Base-by-base conservation (phyloP, 1,140 invertebrate genomes). In the Cydia amplana region DNA sequence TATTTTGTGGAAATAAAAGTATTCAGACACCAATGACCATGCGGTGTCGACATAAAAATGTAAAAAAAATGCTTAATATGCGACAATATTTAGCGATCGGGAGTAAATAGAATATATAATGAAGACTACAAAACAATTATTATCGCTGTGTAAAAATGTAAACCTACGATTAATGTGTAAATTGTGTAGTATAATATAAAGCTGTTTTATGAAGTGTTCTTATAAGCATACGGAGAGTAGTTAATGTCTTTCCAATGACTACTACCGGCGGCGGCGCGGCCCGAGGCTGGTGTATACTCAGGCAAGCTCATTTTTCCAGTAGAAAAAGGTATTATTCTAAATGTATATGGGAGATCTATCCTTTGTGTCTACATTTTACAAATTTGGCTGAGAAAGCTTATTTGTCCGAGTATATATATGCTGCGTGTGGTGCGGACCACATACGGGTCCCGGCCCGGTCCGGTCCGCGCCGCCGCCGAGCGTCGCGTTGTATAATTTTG, bases 91-190 rank as follows among this genome's bases (percentile, higher is more conserved):
- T 91, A 93, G 88, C 90, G 83, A 87, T 88, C 79, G 84, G 88
- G 81, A 87, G 83, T 89, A 90, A 88, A 90, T 92, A 92, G 84
- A 89, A 75, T 92, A 91, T 91, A 88, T 90, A 80, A 86, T 85
- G 85, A 90, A 89, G 85, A 91, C 87, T 89, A 90, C 86, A 87
- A 90, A 89, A 92, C 88, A 90, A 89, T 90, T 91, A 92, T 91
- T 87, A 90, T 90, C 86, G 88, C 87, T 91, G 86, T 93, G 89
- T 93, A 92, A 92, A 92, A 93, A 91, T 93, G 90, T 92, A 92
- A 92, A 91, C 91, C 87, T 91, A 87, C 82, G 86, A 89, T 88
- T 90, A 92, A 90, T 88, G 85, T 89, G 89, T 93, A 91, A 91
- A 93, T 93, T 93, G 85, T 93, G 89, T 93, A 91, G 91, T 91